Evolutionary conservation across 2,888 invertebrate genomes (phyloP).

Genomic region (Amiota communis): DNA sequence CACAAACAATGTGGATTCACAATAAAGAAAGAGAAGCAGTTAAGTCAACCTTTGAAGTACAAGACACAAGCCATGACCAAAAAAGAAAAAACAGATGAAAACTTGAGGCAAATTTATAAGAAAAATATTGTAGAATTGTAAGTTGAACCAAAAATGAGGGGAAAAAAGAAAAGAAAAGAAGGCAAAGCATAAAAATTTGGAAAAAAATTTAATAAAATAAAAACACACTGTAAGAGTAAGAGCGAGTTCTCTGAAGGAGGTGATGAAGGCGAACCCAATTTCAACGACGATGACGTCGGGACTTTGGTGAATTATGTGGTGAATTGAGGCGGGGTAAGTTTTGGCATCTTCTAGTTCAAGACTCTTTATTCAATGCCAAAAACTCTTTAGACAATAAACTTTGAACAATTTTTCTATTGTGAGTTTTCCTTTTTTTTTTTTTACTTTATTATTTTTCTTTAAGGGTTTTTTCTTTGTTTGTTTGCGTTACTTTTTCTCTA

Average conservation of each 20-base stretch:
- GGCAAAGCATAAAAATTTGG: no score
- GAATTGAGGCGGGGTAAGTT: background rate
- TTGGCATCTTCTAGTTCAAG: constrained; percentile 11
- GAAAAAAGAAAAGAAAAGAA: background rate
- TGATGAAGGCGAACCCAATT: no score
- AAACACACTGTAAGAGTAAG: background rate
- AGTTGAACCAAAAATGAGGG: background rate
- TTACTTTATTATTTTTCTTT: background rate
- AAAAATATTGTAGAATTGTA: no score
- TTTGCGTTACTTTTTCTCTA: background rate
- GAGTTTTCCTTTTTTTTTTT: background rate
- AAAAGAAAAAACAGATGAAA: background rate
- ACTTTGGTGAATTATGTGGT: no score
- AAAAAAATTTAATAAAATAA: background rate
- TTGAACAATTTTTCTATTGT: constrained; percentile 7
- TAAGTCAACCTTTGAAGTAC: constrained; percentile 10
- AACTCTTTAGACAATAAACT: constrained; percentile 19
- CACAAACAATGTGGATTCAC: background rate
- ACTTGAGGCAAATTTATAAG: no score
- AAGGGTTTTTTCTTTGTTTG: background rate
- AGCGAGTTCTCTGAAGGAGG: no score
- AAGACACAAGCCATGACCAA: constrained; percentile 11
- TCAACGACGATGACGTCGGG: no score
- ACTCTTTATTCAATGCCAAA: constrained; percentile 24
- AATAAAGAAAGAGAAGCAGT: background rate